Evolutionary conservation across 2,113 vertebrate species (phyloP), one percentile per base, ranked within the genome.

Genomic region (Pelobates fuscus): DNA sequence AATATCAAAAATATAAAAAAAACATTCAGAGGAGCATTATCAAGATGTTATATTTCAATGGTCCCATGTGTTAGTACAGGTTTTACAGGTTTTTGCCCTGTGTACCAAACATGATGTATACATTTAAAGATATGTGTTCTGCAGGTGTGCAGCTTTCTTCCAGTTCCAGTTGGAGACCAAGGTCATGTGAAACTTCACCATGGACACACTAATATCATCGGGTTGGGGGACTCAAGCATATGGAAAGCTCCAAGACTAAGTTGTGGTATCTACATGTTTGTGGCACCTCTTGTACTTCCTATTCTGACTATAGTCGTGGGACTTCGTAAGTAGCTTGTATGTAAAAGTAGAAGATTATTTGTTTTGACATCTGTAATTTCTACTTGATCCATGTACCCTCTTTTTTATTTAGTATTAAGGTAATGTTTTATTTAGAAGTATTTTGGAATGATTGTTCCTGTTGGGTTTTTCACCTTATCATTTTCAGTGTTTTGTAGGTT

Each of bases 171-270:
- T 0, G 94, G 86, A 0, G 86, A 85, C 14, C 86, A 90, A 0
- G 94, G 90, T 10, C 96, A 98, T 0, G 89, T 97, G 17, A 97
- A 95, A 84, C 77, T 96, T 69, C 96, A 98, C 79, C 96, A 98
- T 0, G 93, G 90, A 60, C 94, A 98, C 81, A 98, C 96, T 60
- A 98, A 98, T 0, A 25, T 98, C 69, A 86, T 98, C 0, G 95
- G 94, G 20, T 82, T 98, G 71, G 95, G 96, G 0, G 96, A 98
- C 85, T 98, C 95, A 55, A 97, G 95, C 86, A 90, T 90, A 0
- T 98, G 96, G 96, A 93, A 93, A 66, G 30, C 90, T 59, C 95
- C 96, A 0, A 88, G 79, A 80, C 89, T 98, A 78, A 91, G 95
- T 37, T 89, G 94, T 32, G 81, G 81, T 0, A 0, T 95, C 74